These are phyloP conservation scores for Eustalomyia histrio DNA, from an alignment of 2,888 invertebrate species.

Conservation along the genomic window DNA sequence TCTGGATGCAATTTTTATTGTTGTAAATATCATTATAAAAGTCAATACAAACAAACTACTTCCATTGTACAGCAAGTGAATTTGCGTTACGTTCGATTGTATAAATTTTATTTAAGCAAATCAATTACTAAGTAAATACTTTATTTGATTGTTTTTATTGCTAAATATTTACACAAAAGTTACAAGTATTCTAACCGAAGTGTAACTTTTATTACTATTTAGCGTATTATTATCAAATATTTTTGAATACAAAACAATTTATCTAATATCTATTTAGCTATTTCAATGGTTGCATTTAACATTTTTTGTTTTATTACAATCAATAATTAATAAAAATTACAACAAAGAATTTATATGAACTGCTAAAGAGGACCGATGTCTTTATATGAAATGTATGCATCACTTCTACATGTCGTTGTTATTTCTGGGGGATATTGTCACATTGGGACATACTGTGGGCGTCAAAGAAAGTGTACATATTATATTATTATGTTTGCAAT, in stretches of 20 bases:
- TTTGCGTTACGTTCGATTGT: constrained; percentile 29
- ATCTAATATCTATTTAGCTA: too few species aligned
- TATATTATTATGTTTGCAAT: too few species aligned
- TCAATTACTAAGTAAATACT: constrained; percentile 40
- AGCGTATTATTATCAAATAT: constrained; percentile 41
- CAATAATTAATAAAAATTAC: too few species aligned
- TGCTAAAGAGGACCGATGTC: too few species aligned
- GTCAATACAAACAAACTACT: neutral
- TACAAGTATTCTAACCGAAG: constrained; percentile 42
- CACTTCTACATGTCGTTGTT: too few species aligned
- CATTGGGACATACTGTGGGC: too few species aligned
- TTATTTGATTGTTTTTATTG: constrained; percentile 24
- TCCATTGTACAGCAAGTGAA: neutral
- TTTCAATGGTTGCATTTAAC: too few species aligned
- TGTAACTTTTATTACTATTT: constrained; percentile 50
- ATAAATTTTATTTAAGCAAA: constrained; percentile 26
- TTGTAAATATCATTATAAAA: neutral
- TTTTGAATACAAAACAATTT: neutral
- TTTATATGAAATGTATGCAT: too few species aligned
- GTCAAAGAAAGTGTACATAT: too few species aligned
- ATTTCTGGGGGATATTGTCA: too few species aligned
- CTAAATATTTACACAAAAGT: constrained; percentile 46
- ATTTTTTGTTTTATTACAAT: neutral
- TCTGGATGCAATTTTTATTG: neutral
- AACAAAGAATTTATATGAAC: too few species aligned